Conservation (phyloP, 2,113 vertebrate species). For the Halichoeres trimaculatus region DNA sequence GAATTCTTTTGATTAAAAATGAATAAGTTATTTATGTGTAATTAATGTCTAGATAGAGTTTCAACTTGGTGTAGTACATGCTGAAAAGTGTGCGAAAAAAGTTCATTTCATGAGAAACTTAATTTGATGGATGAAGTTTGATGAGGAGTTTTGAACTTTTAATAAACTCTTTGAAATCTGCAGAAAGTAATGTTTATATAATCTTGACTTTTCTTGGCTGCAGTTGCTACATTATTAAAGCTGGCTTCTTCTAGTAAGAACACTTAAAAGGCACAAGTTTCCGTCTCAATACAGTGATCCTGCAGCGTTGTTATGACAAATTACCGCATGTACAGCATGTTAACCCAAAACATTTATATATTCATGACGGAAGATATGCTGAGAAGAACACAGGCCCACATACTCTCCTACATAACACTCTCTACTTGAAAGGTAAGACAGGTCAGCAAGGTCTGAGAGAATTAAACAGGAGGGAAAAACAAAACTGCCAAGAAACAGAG, state of each 20-base stretch:
- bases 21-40: too few species aligned
- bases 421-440: background rate
- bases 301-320: background rate
- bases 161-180: background rate
- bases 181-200: background rate
- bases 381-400: background rate
- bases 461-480: background rate
- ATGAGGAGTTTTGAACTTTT: background rate
- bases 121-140: background rate
- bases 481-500: background rate
- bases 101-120: background rate
- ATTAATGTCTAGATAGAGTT: too few species aligned
- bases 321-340: background rate
- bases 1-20: too few species aligned
- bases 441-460: background rate
- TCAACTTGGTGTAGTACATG: background rate
- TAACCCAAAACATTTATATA: background rate
- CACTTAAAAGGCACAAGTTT: too few species aligned
- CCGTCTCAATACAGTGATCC: background rate
- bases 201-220: background rate
- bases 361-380: slow-evolving; percentile 10
- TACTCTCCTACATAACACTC: background rate
- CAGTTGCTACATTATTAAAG: background rate
- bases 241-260: background rate
- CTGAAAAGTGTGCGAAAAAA: background rate